Percentiles rank a stretch among this genome's conserved stretches.
Evolutionary conservation across 1,140 invertebrate species (phyloP).

Genomic region (Meloidogyne hapla): DNA sequence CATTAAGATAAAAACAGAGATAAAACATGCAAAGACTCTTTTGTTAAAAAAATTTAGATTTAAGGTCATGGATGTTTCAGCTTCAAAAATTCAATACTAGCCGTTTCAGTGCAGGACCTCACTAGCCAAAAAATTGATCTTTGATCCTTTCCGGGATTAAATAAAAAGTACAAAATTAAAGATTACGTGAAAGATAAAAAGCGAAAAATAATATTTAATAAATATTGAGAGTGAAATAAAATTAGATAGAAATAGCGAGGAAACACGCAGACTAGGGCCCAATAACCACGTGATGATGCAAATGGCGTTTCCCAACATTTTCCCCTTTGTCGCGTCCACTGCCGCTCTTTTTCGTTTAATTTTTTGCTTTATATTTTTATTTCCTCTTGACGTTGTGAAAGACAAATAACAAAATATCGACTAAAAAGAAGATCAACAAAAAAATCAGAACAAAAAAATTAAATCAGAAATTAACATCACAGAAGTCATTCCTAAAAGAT

Average conservation of each 20-base stretch:
- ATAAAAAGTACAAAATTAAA: too few relatives aligned
- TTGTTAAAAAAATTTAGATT: too few relatives aligned
- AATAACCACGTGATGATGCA: not conserved
- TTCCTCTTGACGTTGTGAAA: not conserved
- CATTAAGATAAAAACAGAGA: too few relatives aligned
- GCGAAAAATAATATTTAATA: not conserved
- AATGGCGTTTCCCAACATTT: not conserved
- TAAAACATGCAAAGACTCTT: too few relatives aligned
- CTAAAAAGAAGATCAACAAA: not conserved
- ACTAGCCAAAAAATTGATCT: too few relatives aligned
- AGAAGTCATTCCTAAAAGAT: too few relatives aligned
- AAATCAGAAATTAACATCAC: too few relatives aligned
- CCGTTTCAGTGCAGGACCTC: not conserved
- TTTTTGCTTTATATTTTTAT: not conserved
- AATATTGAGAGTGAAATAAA: not conserved
- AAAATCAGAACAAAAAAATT: not conserved
- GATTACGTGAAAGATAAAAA: slow-evolving; percentile 10
- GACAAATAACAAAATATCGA: not conserved
- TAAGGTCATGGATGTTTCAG: not conserved
- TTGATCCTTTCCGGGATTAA: too few relatives aligned
- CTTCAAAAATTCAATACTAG: slow-evolving; percentile 9
- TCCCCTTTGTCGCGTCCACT: too few relatives aligned
- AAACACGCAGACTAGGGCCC: too few relatives aligned
- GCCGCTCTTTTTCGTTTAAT: not conserved
- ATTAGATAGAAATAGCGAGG: not conserved